Evolutionary conservation across 2,113 vertebrate species (phyloP).

Genomic region (Salvelinus alpinus): DNA sequence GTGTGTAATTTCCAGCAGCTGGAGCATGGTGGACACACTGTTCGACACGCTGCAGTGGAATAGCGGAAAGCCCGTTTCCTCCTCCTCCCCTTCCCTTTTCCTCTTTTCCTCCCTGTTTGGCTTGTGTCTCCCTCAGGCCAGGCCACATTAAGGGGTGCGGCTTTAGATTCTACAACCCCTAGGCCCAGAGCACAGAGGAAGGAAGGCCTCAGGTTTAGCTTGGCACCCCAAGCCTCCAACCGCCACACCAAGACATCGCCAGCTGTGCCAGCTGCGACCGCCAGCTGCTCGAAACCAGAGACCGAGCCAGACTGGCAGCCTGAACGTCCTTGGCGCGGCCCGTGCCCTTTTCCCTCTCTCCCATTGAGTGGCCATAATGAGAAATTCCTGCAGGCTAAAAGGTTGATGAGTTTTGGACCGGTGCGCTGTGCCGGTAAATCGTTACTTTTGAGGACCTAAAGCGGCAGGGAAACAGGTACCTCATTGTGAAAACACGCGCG

Average conservation of each 20-base stretch:
- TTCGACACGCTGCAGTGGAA: constrained; percentile 39
- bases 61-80: constrained; percentile 61
- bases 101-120: constrained; percentile 36
- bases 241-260: constrained; percentile 11
- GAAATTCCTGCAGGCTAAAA: constrained; percentile 38
- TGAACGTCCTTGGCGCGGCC: constrained; percentile 17
- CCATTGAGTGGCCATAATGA: constrained; percentile 28
- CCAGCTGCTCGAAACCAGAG: constrained; percentile 22
- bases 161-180: constrained; percentile 33
- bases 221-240: constrained; percentile 32
- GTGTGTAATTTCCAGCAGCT: neutral
- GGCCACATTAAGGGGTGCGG: constrained; percentile 11
- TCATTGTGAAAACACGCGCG: constrained; percentile 39
- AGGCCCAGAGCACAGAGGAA: constrained; percentile 30
- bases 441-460: constrained; percentile 21
- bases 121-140: constrained; percentile 26
- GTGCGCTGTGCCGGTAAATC: constrained; percentile 46
- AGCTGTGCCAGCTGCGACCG: constrained; percentile 8
- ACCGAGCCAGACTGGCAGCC: constrained; percentile 25
- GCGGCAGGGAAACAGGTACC: constrained; percentile 33
- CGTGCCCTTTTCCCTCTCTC: constrained; percentile 22
- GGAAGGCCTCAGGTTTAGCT: constrained; percentile 43
- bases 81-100: constrained; percentile 12
- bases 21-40: constrained; percentile 25
- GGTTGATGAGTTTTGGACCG: constrained; percentile 37